Base-by-base conservation (phyloP, 2,113 vertebrate genomes). In the Petroica traversi region DNA sequence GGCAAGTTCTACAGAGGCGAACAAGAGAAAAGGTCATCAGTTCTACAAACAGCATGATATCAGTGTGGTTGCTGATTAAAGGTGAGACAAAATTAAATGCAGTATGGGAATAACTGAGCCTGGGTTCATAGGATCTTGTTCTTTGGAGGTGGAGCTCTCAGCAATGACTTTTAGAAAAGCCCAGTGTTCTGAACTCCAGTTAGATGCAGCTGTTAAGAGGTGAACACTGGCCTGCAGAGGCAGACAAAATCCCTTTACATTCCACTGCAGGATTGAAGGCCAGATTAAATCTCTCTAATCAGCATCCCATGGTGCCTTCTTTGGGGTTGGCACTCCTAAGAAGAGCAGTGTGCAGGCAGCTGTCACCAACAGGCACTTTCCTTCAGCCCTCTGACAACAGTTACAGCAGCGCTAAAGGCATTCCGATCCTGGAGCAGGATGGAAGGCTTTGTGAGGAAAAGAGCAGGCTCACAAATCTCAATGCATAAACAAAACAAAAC, bases 11-110 rank as follows among this genome's bases (percentile, higher is more conserved):
- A 48, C 74, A 85, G 81, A 55, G 49, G 69, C 78, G 91, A 91
- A 95, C 63, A 20, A 68, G 49, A 55, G 58, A 97, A 96, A 96
- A 74, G 82, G 77, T 74, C 64, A 89, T 58, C 73, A 63, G 34
- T 84, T 88, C 49, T 58, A 91, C 82, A 92, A 91, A 78, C 25
- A 64, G 57, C 33, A 62, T 78, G 57, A 75, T 31, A 88, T 81
- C 83, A 58, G 8, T 34, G 51, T 28, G 34, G 67, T 67, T 59
- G 57, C 36, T 66, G 59, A 61, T 59, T 63, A 51, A 49, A 59
- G n/a, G 36, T 67, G 45, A 87, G 48, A 43, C 22, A 59, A 81
- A 64, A 69, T 88, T 31, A 85, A 78, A 91, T 48, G 76, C 26
- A 28, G 22, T 4, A 19, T 49, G 59, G 88, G 38, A 57, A 31